Evolutionary conservation across 2,888 invertebrate genomes (phyloP).

Genomic region (Dryocosmus kuriphilus): DNA sequence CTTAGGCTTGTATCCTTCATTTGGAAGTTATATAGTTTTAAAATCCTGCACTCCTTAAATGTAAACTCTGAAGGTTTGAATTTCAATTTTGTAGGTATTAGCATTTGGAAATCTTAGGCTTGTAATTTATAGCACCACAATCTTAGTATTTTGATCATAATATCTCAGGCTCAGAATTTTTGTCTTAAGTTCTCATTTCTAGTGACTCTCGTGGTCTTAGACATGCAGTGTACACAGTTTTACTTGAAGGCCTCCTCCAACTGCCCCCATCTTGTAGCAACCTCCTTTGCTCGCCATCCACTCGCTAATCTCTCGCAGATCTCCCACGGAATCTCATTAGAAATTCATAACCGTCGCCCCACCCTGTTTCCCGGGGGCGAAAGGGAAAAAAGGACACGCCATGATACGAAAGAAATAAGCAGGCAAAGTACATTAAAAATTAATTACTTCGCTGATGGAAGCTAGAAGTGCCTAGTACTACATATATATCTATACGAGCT

Average conservation of each 20-base stretch:
- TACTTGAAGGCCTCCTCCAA: conserved; percentile 62
- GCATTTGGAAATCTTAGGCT: not conserved
- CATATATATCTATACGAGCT: conserved; percentile 55
- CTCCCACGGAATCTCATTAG: conserved; percentile 77
- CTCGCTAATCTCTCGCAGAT: conserved; percentile 77
- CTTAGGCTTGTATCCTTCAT: no score
- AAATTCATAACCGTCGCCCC: conserved; percentile 76
- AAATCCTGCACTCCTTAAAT: no score
- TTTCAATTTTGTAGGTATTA: no score
- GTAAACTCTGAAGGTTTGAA: no score
- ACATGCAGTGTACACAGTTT: conserved; percentile 72
- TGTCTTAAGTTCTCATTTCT: not conserved
- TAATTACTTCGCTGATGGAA: conserved; percentile 78
- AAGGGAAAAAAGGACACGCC: conserved; percentile 65
- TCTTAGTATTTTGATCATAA: not conserved
- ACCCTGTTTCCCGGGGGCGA: conserved; percentile 57
- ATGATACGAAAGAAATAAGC: conserved; percentile 77
- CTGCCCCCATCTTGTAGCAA: conserved; percentile 45
- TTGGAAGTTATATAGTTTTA: no score
- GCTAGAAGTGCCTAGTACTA: conserved; percentile 75
- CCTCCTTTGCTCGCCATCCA: conserved; percentile 52
- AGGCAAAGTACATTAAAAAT: conserved; percentile 78
- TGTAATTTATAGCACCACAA: not conserved
- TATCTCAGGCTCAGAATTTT: not conserved
- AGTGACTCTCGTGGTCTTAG: conserved; percentile 63